Evolutionary conservation across 1,140 invertebrate species (phyloP).

Genomic region (Leptonema lineaticorne): DNA sequence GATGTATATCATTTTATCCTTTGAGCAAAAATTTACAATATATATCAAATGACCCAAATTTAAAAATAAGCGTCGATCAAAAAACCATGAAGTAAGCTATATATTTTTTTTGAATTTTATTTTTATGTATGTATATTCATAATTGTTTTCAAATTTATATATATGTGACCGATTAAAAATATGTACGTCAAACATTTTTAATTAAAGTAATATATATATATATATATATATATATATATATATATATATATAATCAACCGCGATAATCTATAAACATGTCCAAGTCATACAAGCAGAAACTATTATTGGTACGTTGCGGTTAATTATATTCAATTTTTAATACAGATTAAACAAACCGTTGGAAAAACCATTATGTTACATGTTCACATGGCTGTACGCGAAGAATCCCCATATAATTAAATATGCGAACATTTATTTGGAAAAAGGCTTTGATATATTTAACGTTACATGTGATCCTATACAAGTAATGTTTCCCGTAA

Average conservation of each 20-base stretch:
- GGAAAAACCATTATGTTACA: constrained; percentile 17
- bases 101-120: neutral
- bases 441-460: constrained; percentile 16
- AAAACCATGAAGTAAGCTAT: constrained; percentile 20
- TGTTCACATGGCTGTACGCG: constrained; percentile 20
- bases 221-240: no score
- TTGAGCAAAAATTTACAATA: neutral
- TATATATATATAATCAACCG: no score
- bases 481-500: neutral
- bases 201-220: no score
- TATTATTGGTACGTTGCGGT: no score
- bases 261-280: no score
- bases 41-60: neutral
- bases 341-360: constrained; percentile 6
- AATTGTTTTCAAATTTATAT: no score
- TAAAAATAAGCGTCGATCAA: neutral
- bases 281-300: no score
- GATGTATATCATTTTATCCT: constrained; percentile 7
- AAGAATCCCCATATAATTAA: constrained; percentile 19
- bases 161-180: no score
- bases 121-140: no score
- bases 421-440: constrained; percentile 13
- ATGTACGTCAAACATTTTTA: no score
- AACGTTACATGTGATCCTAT: neutral
- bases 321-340: neutral